Conservation (phyloP, 2,888 invertebrate species). For the Allolobophora icterica region DNA sequence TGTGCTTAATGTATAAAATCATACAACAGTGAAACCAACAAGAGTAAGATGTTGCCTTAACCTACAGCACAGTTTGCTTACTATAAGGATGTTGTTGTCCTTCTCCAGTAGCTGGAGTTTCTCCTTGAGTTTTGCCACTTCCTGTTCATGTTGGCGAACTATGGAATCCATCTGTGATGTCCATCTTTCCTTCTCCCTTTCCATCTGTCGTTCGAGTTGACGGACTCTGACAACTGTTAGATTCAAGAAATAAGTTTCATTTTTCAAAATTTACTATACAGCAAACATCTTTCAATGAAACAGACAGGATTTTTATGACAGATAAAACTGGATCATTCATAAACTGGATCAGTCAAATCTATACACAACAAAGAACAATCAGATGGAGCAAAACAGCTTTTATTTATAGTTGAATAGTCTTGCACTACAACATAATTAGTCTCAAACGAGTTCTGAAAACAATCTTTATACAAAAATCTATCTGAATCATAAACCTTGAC, state of each 20-base stretch:
- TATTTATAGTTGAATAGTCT: not conserved
- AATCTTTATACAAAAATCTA: no score
- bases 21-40: not conserved
- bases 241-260: not conserved
- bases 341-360: not conserved
- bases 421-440: not conserved
- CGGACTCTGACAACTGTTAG: not conserved
- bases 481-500: not conserved
- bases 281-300: no score
- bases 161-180: not conserved
- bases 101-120: not conserved
- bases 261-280: not conserved
- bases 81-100: constrained; percentile 17
- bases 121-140: not conserved
- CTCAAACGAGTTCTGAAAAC: not conserved
- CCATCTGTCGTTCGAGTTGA: constrained; percentile 19
- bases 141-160: not conserved
- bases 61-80: not conserved
- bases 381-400: not conserved
- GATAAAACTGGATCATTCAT: no score
- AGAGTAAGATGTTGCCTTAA: not conserved
- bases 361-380: not conserved
- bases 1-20: no score
- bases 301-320: no score
- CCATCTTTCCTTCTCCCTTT: constrained; percentile 21